Evolutionary conservation across 2,888 invertebrate genomes (phyloP), one percentile per base, ranked within the genome.

Genomic region (Tromatobia lineatoria): DNA sequence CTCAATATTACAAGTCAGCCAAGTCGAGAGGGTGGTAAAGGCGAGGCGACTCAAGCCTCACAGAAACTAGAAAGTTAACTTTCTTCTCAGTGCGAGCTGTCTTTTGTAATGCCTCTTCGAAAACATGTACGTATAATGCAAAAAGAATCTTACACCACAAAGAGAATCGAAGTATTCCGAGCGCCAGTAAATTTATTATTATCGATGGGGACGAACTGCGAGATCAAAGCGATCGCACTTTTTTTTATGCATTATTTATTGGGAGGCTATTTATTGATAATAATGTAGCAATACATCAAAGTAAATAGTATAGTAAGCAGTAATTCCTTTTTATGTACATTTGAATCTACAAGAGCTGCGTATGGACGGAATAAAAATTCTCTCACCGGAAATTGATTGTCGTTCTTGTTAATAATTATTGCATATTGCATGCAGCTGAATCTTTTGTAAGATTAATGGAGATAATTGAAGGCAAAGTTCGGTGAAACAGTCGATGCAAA

Each of bases 391-490:
- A 70, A 83, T 79, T 47, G 70, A 70, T 70, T 42, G 18, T 10
- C 67, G 34, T 45, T 25, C 70, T 52, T 74, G 69, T 54, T 79
- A 79, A 83, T 77, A 73, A 84, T 20, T 3, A n/a, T 38, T 38
- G 52, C 15, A 73, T 25, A 57, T 45, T 45, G 54, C 11, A 54
- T 54, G 20, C 64, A 77, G 61, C 54, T 52, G 47, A 67, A 78
- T 78, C 81, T 81, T 84, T 78, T 57, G 84, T 64, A 78, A 74
- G 78, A 59, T 78, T 84, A 84, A 84, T 84, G 69, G 74, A 81
- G 81, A 75, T 64, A 34, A 75, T 75, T 75, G 38, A 42, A 59
- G 6, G 34, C 6, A 29, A 2, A 1, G 6, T 80, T 69, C 71
- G 57, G 57, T 18, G 18, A 38, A 6, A 3, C 1, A 38, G 7